These are phyloP conservation scores for Phylloscopus trochiloides DNA, from an alignment of 2,113 vertebrate species.

Conservation along the genomic window DNA sequence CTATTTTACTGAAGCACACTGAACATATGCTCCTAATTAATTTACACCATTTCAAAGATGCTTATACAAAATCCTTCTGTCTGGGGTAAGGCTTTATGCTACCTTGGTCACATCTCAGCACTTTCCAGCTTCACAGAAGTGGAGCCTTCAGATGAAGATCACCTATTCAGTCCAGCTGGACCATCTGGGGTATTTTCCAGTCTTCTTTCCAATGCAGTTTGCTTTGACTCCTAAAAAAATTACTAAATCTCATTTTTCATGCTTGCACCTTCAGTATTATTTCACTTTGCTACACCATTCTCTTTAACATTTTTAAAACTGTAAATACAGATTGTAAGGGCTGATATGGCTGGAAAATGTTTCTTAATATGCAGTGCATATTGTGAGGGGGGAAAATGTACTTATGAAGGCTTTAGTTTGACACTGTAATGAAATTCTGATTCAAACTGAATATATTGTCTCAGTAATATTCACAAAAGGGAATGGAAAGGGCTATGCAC, in stretches of 20 bases:
- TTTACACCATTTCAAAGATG: background rate
- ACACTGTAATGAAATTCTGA: background rate
- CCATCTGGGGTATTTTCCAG: background rate
- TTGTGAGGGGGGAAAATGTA: background rate
- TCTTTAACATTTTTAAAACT: background rate
- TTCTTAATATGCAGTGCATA: background rate
- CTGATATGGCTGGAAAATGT: background rate
- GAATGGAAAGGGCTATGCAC: background rate
- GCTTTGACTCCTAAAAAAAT: background rate
- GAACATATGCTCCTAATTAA: background rate
- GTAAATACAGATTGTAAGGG: background rate
- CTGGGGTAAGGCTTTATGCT: background rate
- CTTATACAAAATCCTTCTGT: background rate
- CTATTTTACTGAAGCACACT: background rate
- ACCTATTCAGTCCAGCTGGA: background rate
- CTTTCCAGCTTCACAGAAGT: background rate
- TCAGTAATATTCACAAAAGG: background rate
- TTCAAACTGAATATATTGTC: background rate
- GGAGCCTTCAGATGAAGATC: background rate
- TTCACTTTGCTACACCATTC: background rate
- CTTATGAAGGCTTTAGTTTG: background rate
- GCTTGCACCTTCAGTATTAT: background rate
- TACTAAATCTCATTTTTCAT: background rate
- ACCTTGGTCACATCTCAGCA: background rate
- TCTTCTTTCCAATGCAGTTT: background rate